Conservation (phyloP, 2,888 invertebrate genomes). For the Pachydiplax longipennis region DNA sequence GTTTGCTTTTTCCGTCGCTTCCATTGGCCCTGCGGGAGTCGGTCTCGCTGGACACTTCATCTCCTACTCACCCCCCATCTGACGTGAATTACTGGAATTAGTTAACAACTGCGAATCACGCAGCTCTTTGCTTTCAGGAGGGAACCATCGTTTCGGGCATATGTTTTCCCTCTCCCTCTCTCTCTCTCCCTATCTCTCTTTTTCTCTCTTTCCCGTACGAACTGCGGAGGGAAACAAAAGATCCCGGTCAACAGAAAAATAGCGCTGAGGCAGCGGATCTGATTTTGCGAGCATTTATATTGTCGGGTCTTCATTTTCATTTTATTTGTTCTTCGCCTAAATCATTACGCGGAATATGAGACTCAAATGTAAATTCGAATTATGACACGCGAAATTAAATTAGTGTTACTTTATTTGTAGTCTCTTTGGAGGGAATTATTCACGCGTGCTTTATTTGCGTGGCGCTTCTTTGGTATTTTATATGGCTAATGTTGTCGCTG, state of each 20-base stretch:
- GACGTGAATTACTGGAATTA: slow-evolving; percentile 43
- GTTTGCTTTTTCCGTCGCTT: slow-evolving; percentile 28
- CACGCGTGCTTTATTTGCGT: background rate
- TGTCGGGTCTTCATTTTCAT: background rate
- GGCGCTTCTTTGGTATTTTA: background rate
- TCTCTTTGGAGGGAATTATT: background rate
- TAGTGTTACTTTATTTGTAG: slow-evolving; percentile 8
- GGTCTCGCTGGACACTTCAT: slow-evolving; percentile 23
- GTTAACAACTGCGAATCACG: slow-evolving; percentile 44
- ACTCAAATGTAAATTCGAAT: slow-evolving; percentile 1
- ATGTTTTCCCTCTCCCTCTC: background rate
- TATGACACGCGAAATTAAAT: slow-evolving; percentile 29
- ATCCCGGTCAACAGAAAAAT: slow-evolving; percentile 31
- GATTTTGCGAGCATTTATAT: slow-evolving; percentile 22
- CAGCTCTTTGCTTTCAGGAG: slow-evolving; percentile 13
- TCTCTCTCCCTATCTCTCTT: background rate
- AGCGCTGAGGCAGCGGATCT: slow-evolving; percentile 26
- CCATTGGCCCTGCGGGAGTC: slow-evolving; percentile 29
- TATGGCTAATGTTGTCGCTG: background rate
- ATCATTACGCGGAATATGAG: background rate
- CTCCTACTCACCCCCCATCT: slow-evolving; percentile 23
- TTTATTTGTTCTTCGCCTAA: background rate
- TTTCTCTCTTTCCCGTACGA: background rate
- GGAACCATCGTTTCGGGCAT: background rate
- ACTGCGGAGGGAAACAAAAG: slow-evolving; percentile 2